Evolutionary conservation across 2,797 vertebrate species (phyloP).

Genomic region (Morus bassanus): DNA sequence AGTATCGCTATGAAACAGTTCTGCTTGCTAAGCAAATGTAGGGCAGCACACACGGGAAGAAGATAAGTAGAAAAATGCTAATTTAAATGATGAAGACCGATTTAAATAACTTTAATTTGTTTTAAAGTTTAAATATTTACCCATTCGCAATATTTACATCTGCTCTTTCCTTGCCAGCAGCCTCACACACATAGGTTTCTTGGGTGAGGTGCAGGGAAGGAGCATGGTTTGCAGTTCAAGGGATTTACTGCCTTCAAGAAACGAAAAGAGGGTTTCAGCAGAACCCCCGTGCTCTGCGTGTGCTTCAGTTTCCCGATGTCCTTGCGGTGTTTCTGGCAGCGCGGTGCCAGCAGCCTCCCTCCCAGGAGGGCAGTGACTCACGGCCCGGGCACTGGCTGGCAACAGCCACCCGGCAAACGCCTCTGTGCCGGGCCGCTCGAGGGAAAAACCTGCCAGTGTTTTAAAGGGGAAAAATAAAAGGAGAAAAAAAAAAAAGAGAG

Average conservation of each 20-base stretch:
- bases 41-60: not conserved
- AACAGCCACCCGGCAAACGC: not conserved
- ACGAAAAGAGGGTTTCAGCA: not conserved
- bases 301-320: not conserved
- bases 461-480: not conserved
- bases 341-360: not conserved
- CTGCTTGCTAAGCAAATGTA: slow-evolving; percentile 1
- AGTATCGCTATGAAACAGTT: not conserved
- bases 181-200: fast-evolving
- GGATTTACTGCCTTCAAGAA: not conserved
- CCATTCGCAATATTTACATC: not conserved
- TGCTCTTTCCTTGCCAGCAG: not conserved
- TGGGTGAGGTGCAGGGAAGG: not conserved
- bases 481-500: not conserved
- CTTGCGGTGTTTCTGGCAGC: not conserved
- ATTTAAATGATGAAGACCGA: not conserved
- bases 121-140: slow-evolving; percentile 23
- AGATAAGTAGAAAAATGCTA: not conserved
- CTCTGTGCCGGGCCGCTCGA: not conserved
- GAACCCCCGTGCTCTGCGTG: not conserved
- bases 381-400: not conserved
- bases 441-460: not conserved
- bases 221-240: fast-evolving
- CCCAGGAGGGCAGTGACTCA: not conserved
- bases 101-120: slow-evolving; percentile 15